These are phyloP conservation scores for Thysanoteuthis rhombus DNA, from an alignment of 2,888 invertebrate species.

Conservation along the genomic window DNA sequence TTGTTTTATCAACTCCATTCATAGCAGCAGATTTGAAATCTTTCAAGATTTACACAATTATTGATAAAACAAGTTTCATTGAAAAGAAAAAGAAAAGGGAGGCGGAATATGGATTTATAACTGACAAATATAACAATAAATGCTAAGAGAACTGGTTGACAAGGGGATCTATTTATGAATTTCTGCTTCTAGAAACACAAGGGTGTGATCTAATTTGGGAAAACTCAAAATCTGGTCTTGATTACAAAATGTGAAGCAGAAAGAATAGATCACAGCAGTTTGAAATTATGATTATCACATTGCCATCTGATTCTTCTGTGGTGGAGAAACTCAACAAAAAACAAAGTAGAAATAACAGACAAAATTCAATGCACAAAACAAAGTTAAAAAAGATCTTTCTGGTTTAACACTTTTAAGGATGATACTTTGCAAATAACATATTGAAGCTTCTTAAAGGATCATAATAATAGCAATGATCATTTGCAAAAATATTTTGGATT, in stretches of 20 bases:
- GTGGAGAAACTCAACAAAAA: background rate
- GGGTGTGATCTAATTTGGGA: background rate
- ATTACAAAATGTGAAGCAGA: slow-evolving; percentile 28
- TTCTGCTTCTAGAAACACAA: slow-evolving; percentile 25
- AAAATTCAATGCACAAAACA: too few relatives aligned
- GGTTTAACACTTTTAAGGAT: background rate
- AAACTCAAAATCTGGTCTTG: background rate
- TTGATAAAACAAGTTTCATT: background rate
- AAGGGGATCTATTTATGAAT: slow-evolving; percentile 16
- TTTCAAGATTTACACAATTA: background rate
- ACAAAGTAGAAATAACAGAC: too few relatives aligned
- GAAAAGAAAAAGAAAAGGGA: background rate
- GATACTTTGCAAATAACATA: background rate
- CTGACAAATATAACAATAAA: background rate
- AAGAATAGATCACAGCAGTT: slow-evolving; percentile 17
- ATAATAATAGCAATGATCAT: background rate
- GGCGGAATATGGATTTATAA: background rate
- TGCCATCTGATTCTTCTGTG: background rate
- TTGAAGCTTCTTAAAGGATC: background rate
- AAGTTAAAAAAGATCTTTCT: background rate
- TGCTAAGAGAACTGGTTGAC: background rate
- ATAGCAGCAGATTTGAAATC: background rate
- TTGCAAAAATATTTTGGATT: background rate
- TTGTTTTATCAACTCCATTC: background rate
- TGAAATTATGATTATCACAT: background rate